Evolutionary conservation across 2,888 invertebrate genomes (phyloP), one percentile per base, ranked within the genome.

Genomic region (Morpho helenor): DNA sequence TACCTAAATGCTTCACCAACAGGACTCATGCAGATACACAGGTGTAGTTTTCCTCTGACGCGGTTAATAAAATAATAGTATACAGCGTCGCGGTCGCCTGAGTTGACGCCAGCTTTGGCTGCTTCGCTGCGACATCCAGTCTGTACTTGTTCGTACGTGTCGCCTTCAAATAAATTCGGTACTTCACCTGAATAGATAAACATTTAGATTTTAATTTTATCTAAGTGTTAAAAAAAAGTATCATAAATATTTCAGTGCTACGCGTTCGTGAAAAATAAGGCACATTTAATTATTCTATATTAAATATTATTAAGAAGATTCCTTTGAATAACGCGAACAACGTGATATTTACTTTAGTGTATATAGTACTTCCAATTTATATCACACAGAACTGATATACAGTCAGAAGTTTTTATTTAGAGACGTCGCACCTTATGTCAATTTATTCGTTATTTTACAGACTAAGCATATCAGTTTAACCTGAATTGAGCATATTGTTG

Each of bases 401-500:
- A 42, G 42, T 42, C 42, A 42, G 2, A 42, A 42, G 42, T 16
- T 16, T 16, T 16, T 16, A 16, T 16, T 16, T 16, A 16, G 16
- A 16, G 16, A 16, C 16, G 16, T 16, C 9, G 9, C 8, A 43
- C 3, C 42, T 43, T 43, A 8, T 43, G 42, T 9, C 8, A 6
- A 43, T 43, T 2, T 42, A 42, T 2, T 43, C 7, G 9, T 43
- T 43, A 43, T 9, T 43, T 9, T 3, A 43, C 9, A 8, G 42
- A 3, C 42, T 43, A 43, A 43, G 4, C 0, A 43, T 8, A 8
- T 9, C 42, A 8, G 5, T 42, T 7, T 10, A 63, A 92, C 96
- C 97, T 8, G 97, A 97, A 81, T 97, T 98, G 0, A 98, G 90
- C 75, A 97, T 95, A 73, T 97, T 97, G 76, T 97, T 98, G 52